phyloP scores from a whole-genome alignment of 2,888 invertebrate species.

The Pyrgus malvae region DNA sequence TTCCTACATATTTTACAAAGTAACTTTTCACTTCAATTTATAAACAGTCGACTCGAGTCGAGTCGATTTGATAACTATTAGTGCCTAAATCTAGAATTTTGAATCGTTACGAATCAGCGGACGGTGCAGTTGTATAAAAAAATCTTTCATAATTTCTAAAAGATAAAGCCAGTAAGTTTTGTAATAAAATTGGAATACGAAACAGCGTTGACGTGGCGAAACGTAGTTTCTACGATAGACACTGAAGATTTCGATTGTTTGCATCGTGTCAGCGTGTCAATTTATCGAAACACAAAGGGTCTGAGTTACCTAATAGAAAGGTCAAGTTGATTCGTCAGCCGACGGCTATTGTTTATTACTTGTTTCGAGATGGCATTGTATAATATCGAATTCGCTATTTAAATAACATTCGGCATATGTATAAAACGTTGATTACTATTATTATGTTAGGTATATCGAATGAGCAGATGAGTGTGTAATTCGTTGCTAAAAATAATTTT shows the following conservation, averaged over 20 bases:
- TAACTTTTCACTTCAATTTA: too few relatives aligned
- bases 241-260: conserved; percentile 10
- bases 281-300: conserved; percentile 8
- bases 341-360: conserved; percentile 1
- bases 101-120: neutral
- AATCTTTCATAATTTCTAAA: conserved; percentile 16
- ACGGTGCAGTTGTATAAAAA: neutral
- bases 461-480: too few relatives aligned
- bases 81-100: conserved; percentile 1
- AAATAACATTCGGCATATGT: neutral
- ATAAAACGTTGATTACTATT: neutral
- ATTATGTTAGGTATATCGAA: too few relatives aligned
- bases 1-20: too few relatives aligned
- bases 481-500: too few relatives aligned
- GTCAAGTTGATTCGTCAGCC: conserved; percentile 1
- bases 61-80: too few relatives aligned
- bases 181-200: conserved; percentile 20
- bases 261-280: neutral
- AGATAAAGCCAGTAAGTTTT: conserved; percentile 16
- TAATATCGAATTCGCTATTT: neutral
- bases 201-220: conserved; percentile 4
- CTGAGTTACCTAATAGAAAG: neutral
- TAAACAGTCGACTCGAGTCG: too few relatives aligned
- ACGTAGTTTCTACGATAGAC: conserved; percentile 10
- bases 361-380: neutral